Base-by-base conservation (phyloP, 2,888 invertebrate genomes). In the Ophion ventricosus region DNA sequence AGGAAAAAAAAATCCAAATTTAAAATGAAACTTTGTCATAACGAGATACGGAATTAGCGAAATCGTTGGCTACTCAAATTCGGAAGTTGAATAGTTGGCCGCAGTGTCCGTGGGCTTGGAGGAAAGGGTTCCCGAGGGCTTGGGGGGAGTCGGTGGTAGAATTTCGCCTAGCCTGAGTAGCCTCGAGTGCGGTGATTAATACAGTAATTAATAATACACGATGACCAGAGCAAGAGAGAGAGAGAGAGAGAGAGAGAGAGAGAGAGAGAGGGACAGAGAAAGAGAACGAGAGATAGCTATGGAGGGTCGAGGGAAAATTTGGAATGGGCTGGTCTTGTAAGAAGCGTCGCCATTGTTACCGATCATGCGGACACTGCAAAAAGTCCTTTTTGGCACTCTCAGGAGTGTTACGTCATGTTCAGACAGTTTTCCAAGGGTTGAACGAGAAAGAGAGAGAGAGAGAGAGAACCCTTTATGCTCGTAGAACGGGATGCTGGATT, bases 161-260 rank as follows among this genome's bases (percentile, higher is more conserved):
- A 93, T 93, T 91, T 89, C 89, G 59, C 63, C 25, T 54, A 57
- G 72, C n/a, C 35, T 59, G 23, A 8, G 35, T 11, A 88, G 84
- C 79, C 80, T 86, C 88, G 90, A 67, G 89, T 89, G 89, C 89
- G 90, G 90, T 93, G 93, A 93, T 93, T 93, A 93, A 93, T 93
- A 92, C 91, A 91, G 93, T 92, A 93, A 93, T 93, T 93, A 93
- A 93, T 93, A 93, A 93, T 93, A 92, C 91, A 92, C 91, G 92
- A 89, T 91, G 91, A 91, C 91, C 90, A 89, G 88, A 82, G 83
- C 67, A 76, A 74, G 73, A 85, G 85, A n/a, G 69, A 49, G 64
- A 77, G 35, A 61, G 63, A 20, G 29, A 11, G 29, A 29, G 23
- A 35, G 23, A 23, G 20, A 56, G 35, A 66, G 80, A 83, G 80